These are phyloP conservation scores for Colletes latitarsis DNA, from an alignment of 1,140 invertebrate genomes.

Conservation along the genomic window DNA sequence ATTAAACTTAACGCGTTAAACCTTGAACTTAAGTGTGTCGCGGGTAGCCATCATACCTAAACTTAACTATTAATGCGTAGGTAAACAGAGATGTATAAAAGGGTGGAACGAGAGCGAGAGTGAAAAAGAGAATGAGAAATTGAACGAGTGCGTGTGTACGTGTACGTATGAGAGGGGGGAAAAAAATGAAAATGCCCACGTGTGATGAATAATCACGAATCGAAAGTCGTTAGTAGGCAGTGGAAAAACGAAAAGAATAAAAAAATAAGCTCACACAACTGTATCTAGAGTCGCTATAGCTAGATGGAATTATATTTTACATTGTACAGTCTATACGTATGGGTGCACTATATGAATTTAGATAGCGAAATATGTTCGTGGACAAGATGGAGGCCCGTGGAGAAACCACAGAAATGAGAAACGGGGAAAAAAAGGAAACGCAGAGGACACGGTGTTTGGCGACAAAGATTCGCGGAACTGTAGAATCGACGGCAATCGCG, in stretches of 20 bases:
- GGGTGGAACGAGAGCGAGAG: neutral
- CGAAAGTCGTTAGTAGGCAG: conserved; percentile 28
- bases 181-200: neutral
- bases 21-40: conserved; percentile 53
- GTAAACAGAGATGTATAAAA: neutral
- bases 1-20: conserved; percentile 56
- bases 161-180: neutral
- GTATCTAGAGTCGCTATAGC: conserved; percentile 71
- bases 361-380: conserved; percentile 63
- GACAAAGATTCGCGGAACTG: neutral
- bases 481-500: conserved; percentile 32
- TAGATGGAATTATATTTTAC: conserved; percentile 78
- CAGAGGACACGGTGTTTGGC: neutral
- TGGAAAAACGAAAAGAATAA: conserved; percentile 37
- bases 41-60: conserved; percentile 28
- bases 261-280: conserved; percentile 56
- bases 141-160: neutral
- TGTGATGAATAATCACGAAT: neutral
- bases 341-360: conserved; percentile 68
- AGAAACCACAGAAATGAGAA: conserved; percentile 5
- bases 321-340: conserved; percentile 73
- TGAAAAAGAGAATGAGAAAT: neutral
- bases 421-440: conserved; percentile 4
- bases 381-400: neutral
- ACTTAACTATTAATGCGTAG: conserved; percentile 44